Evolutionary conservation across 2,113 vertebrate genomes (phyloP), one percentile per base, ranked within the genome.

Genomic region (Serilophus lunatus): DNA sequence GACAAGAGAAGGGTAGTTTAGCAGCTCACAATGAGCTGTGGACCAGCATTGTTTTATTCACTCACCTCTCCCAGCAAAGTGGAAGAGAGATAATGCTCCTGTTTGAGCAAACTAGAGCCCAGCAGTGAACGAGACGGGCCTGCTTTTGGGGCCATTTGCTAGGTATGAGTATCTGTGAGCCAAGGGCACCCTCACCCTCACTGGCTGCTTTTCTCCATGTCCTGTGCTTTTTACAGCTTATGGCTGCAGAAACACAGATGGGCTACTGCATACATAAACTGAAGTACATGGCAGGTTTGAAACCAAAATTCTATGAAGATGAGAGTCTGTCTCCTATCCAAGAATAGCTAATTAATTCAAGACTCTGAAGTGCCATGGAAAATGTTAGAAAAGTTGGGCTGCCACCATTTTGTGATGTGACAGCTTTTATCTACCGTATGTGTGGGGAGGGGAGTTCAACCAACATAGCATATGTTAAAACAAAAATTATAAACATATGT

Each of bases 401-500:
- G 82, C 92, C 96, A 96, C 91, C 87, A 96, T 96, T 96, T 95
- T 94, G 91, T 93, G 91, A 96, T 97, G 80, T 96, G 96, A 95
- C 93, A 96, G 91, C 86, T 95, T 95, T 93, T 94, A 92, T 94
- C 87, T 90, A 95, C 93, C 83, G 88, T 94, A 96, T 97, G 96
- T 94, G 95, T 93, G 76, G 93, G 82, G 92, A 96, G 90, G 95
- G 84, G 91, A 95, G 94, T 96, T 96, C 92, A 93, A 96, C 91
- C 85, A 96, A 88, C 91, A 93, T 74, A 96, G 61, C 95, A 97
- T 97, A 96, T 96, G 92, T 89, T 95, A 92, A 96, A 97, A 96
- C 87, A 96, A 96, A 97, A 96, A 92, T 90, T 61, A 97, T 90
- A 96, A 97, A 95, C 95, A 97, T 96, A 97, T 96, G 94, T 56